Conservation (phyloP, 2,888 invertebrate species). For the Tenthredo distinguenda region DNA sequence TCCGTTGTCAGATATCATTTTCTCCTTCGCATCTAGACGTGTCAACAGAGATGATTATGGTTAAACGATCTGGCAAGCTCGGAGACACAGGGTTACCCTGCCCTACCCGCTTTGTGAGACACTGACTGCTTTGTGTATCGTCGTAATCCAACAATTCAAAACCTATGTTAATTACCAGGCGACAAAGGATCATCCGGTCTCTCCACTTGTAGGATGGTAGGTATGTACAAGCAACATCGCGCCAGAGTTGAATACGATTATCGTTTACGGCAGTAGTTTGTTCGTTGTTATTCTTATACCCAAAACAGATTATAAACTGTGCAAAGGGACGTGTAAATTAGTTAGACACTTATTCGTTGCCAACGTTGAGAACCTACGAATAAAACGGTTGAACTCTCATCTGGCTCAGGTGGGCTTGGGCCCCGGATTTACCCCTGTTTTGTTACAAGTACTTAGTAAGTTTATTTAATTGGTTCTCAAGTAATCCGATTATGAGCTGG, state of each 20-base stretch:
- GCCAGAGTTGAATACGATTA: background rate
- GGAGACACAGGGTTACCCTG: background rate
- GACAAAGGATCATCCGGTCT: slow-evolving; percentile 35
- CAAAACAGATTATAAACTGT: background rate
- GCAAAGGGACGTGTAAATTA: background rate
- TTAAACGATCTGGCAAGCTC: background rate
- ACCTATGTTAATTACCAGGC: slow-evolving; percentile 17
- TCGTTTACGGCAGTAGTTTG: background rate
- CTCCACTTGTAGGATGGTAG: background rate
- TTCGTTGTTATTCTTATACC: background rate
- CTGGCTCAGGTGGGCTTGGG: slow-evolving; percentile 7
- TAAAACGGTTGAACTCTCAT: slow-evolving; percentile 22
- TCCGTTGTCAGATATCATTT: background rate
- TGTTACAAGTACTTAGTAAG: slow-evolving; percentile 48
- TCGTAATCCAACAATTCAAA: slow-evolving; percentile 15
- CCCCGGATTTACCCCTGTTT: slow-evolving; percentile 28
- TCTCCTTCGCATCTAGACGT: background rate
- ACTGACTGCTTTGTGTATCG: background rate
- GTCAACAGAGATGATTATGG: background rate
- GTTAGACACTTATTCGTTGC: background rate
- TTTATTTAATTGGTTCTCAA: slow-evolving; percentile 49
- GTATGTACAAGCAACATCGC: background rate
- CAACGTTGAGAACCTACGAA: background rate
- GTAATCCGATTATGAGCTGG: slow-evolving; percentile 48
- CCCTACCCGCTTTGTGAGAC: background rate